Evolutionary conservation across 1,140 invertebrate species (phyloP), one percentile per base, ranked within the genome.

Genomic region (Thaumatotibia leucotreta): DNA sequence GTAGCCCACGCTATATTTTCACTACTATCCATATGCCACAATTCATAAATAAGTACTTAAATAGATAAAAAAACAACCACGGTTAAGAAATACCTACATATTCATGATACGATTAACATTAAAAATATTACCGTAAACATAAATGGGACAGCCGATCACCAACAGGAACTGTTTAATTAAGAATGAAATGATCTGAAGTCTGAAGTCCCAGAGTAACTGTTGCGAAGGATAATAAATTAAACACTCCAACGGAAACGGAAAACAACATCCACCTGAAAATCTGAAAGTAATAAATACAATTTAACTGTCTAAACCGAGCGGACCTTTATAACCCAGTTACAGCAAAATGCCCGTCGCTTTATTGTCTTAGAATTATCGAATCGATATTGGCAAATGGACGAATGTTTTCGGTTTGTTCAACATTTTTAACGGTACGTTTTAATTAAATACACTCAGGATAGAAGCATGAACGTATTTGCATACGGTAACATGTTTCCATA

Each of bases 271-370:
- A 58, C 23, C 52, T 58, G 39, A 27, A 24, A 31, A 58, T 58
- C 52, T 45, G 39, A 45, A 45, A 45, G 52, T 14, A 58, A 58
- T 58, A 58, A 58, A 58, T 58, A 58, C 1, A 24, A 31, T 58
- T 58, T 58, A 58, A 58, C 29, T 58, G 52, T 23, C 52, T 27
- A n/a, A 29, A 58, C 52, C 52, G n/a, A 14, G 23, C 24, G 22
- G 3, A 27, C 29, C 11, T 58, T 58, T 58, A 58, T 27, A 27
- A 27, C 52, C 39, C 22, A 14, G 52, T 27, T 58, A n/a, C 52
- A 58, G 50, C 52, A 9, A 58, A 58, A 58, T 31, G 52, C 52
- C 52, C 52, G 29, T 31, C 5, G 52, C 52, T 58, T 58, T 31
- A 58, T 58, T 58, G 24, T 24, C 52, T 58, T 58, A 29, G n/a